Base-by-base conservation (phyloP, 2,113 vertebrate species). In the Myanophis thanlyinensis region DNA sequence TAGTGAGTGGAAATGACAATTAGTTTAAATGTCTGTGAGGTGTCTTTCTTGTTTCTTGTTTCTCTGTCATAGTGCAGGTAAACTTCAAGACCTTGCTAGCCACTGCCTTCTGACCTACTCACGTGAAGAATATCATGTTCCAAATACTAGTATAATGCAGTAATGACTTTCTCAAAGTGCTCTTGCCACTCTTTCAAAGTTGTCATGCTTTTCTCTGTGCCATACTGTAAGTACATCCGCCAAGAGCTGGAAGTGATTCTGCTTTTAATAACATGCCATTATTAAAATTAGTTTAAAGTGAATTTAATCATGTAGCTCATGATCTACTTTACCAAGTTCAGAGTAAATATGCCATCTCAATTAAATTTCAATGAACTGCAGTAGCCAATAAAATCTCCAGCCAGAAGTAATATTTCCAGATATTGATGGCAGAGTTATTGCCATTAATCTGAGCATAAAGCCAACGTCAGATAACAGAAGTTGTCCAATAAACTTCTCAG, bases 361-460 rank as follows among this genome's bases (percentile, higher is more conserved):
- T 97, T 96, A 96, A 96, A 95, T 97, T 95, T 96, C 95, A 95
- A 93, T 96, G 96, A 97, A 97, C 93, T 97, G 95, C 94, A 85
- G 92, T 95, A 94, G 95, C 88, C 95, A 97, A 95, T 96, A 95
- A 96, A 97, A 95, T 95, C 94, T 20, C 86, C 93, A 94, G 94
- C 94, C 91, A 93, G 62, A 93, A 94, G 56, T 95, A 96, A 95
- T 97, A 95, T 95, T 96, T 93, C 87, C 94, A 95, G 96, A 95
- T 97, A 95, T 94, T 94, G 94, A 95, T 91, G 90, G 94, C 95
- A 95, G 85, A 93, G 46, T 89, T 91, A 96, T 96, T 92, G 47
- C 95, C 93, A 90, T 95, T 96, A 96, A 95, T 96, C 89, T 93
- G 94, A 93, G 87, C 94, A 84, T 67, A 92, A 56, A 84, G 91